phyloP scores from a whole-genome alignment of 2,113 vertebrate species.

The Rutilus rutilus region DNA sequence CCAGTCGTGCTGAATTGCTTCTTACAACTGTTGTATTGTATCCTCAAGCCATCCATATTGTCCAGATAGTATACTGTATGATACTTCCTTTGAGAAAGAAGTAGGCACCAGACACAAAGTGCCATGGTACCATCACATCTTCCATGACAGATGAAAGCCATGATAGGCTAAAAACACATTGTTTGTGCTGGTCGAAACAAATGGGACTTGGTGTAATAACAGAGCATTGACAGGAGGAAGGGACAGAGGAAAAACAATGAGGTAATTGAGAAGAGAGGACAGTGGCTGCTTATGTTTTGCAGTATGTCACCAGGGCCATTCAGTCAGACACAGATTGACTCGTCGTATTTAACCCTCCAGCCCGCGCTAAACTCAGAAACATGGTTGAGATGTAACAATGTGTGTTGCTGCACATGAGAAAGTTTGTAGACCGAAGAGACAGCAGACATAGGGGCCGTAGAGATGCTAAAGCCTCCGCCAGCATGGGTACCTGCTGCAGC shows the following conservation, averaged over 20 bases:
- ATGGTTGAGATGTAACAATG: constrained; percentile 57
- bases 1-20: background rate
- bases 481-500: constrained; percentile 74
- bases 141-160: constrained; percentile 56
- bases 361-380: constrained; percentile 62
- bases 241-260: constrained; percentile 78
- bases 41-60: constrained; percentile 13
- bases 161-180: constrained; percentile 64
- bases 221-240: constrained; percentile 64
- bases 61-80: background rate
- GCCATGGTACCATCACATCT: constrained; percentile 58
- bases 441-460: constrained; percentile 48
- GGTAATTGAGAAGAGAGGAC: constrained; percentile 69
- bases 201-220: constrained; percentile 59
- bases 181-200: constrained; percentile 56
- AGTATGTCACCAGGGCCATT: constrained; percentile 66
- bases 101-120: constrained; percentile 34
- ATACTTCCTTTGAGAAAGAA: constrained; percentile 17
- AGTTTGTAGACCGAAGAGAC: constrained; percentile 51
- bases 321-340: constrained; percentile 63
- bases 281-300: constrained; percentile 72
- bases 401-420: constrained; percentile 62
- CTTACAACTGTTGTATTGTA: constrained; percentile 35
- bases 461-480: constrained; percentile 51
- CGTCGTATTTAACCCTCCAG: constrained; percentile 61